A percentile compares a stretch with the other conserved stretches of the same genome.
phyloP scores from a whole-genome alignment of 1,140 invertebrate genomes.

The Halictus rubicundus region DNA sequence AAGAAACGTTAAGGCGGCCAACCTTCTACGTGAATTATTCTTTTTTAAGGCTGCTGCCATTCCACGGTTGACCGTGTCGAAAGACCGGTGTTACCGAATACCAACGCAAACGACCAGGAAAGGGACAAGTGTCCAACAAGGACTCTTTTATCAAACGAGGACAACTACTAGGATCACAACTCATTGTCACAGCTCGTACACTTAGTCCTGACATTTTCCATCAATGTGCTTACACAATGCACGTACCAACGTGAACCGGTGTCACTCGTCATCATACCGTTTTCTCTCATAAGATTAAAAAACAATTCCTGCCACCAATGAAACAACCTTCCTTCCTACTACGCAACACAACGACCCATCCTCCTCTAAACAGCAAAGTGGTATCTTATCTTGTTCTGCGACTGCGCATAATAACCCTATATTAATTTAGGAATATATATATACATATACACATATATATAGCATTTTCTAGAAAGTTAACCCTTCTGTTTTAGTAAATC shows the following conservation, averaged over 20 bases:
- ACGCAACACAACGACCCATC: conserved; percentile 53
- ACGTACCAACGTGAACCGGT: conserved; percentile 43
- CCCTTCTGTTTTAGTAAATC: neutral
- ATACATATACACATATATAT: neutral
- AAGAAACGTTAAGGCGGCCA: conserved; percentile 94
- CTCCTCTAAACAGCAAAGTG: conserved; percentile 1
- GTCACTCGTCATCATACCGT: conserved; percentile 55
- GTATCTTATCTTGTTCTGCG: conserved; percentile 19
- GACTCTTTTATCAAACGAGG: conserved; percentile 54
- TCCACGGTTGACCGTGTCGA: conserved; percentile 64
- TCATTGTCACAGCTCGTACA: conserved; percentile 61
- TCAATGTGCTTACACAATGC: conserved; percentile 23
- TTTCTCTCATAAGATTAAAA: conserved; percentile 50
- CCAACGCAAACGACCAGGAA: conserved; percentile 47
- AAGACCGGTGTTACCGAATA: conserved; percentile 36
- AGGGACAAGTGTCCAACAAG: conserved; percentile 29
- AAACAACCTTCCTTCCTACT: conserved; percentile 52
- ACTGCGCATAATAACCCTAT: conserved; percentile 13
- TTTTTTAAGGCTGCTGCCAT: conserved; percentile 83
- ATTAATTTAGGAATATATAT: neutral
- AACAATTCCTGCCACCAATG: conserved; percentile 37
- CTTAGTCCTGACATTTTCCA: conserved; percentile 59
- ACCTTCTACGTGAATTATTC: conserved; percentile 85
- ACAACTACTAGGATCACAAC: conserved; percentile 66
- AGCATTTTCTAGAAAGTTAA: conserved; percentile 27